Conservation (phyloP, 2,797 vertebrate species). For the Artibeus lituratus region DNA sequence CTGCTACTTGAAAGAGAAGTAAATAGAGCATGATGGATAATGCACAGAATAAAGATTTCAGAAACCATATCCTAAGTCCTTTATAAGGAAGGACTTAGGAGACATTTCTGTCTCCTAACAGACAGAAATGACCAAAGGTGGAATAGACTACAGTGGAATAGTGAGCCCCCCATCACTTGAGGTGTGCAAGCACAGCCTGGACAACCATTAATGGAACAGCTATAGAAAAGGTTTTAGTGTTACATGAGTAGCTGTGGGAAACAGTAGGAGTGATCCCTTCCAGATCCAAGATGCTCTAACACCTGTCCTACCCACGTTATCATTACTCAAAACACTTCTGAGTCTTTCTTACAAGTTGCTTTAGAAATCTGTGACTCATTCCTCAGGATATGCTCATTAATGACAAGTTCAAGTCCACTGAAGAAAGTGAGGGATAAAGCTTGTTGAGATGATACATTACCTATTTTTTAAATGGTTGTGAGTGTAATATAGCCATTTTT, state of each 20-base stretch:
- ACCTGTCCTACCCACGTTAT: not conserved
- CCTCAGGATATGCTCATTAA: conserved; percentile 1
- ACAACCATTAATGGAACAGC: not conserved
- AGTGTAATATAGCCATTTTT: not conserved
- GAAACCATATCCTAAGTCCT: not conserved
- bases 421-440: not conserved
- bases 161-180: not conserved
- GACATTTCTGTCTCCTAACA: no score
- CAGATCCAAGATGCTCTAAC: not conserved
- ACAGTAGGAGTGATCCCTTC: not conserved
- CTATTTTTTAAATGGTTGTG: not conserved
- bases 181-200: not conserved
- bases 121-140: not conserved
- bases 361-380: not conserved
- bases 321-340: not conserved
- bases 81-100: not conserved
- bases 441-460: not conserved
- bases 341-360: not conserved
- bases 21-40: not conserved
- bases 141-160: not conserved
- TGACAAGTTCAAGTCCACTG: not conserved
- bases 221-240: not conserved
- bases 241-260: not conserved
- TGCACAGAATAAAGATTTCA: not conserved
- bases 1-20: not conserved